Evolutionary conservation across 2,888 invertebrate genomes (phyloP).

Genomic region (Netelia fuscicornis): DNA sequence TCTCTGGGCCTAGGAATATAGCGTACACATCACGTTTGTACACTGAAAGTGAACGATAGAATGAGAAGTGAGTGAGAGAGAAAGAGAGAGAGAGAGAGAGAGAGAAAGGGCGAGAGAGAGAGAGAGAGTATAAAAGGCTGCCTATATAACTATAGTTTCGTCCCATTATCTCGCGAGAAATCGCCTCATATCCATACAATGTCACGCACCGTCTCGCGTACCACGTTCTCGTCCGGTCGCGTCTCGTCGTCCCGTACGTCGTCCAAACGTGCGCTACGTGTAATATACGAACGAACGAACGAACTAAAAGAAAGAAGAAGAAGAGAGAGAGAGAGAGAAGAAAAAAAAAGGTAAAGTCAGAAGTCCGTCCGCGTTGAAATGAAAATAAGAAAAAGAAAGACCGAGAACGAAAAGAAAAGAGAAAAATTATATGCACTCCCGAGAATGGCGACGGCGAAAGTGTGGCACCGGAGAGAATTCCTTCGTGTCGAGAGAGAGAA

Average conservation of each 20-base stretch:
- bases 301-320: conserved; percentile 2
- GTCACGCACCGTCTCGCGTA: conserved; percentile 80
- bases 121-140: not conserved
- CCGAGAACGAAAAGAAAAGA: not conserved
- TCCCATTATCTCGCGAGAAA: conserved; percentile 76
- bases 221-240: conserved; percentile 69
- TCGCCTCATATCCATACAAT: conserved; percentile 84
- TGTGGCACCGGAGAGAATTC: conserved; percentile 66
- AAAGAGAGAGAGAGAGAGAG: too few species aligned
- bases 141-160: conserved; percentile 21
- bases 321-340: conserved; percentile 8
- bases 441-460: conserved; percentile 44
- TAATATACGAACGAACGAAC: conserved; percentile 22
- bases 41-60: not conserved
- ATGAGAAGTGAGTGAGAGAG: too few species aligned
- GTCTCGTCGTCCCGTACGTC: conserved; percentile 46
- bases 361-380: not conserved
- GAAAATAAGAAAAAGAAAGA: conserved; percentile 1
- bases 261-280: conserved; percentile 24
- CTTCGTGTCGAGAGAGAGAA: conserved; percentile 58
- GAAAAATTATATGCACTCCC: conserved; percentile 16
- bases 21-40: conserved; percentile 27
- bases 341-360: not conserved
- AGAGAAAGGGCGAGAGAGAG: too few species aligned
- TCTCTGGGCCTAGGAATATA: conserved; percentile 17